Evolutionary conservation across 2,113 vertebrate species (phyloP), one percentile per base, ranked within the genome.

Genomic region (Saguinus imperator): DNA sequence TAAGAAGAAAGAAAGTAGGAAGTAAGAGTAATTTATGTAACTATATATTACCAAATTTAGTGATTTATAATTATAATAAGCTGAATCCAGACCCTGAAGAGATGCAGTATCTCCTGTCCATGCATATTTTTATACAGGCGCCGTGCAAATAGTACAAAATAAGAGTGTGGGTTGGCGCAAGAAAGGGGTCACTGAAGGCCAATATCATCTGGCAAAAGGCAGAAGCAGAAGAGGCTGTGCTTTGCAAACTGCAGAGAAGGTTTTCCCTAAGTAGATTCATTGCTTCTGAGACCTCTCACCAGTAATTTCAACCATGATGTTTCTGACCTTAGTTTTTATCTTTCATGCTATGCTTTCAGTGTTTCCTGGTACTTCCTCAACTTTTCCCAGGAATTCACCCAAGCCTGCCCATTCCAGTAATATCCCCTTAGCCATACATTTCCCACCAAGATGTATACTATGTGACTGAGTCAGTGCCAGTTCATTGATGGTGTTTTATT

Each of bases 1-100:
- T 5, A n/a, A 29, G 90, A 91, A 86, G 68, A 87, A 48, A 97
- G 9, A 77, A 90, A 91, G 6, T 73, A 86, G 25, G 17, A 43
- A 52, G n/a, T 57, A 92, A 95, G 4, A 52, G 17, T 25, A 48
- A 88, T n/a, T 10, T 13, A 35, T 84, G 18, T 25, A 58, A 37
- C 23, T 70, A 6, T 50, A 27, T 4, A 77, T 55, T 20, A 20
- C 5, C 8, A 84, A 61, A 66, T 75, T 61, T 37, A 29, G 21
- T 87, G 64, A 45, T 12, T 73, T 73, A 2, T 50, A 21, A 76
- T 81, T 55, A 10, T 4, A 27, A 2, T 6, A 37, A 87, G 16
- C 37, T 35, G 82, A 64, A 73, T 52, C 20, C 5, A 20, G 61
- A 80, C 55, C 50, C 25, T 58, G 48, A 37, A 16, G 8, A 66